Conservation (phyloP, 2,797 vertebrate species). For the Alosa sapidissima region DNA sequence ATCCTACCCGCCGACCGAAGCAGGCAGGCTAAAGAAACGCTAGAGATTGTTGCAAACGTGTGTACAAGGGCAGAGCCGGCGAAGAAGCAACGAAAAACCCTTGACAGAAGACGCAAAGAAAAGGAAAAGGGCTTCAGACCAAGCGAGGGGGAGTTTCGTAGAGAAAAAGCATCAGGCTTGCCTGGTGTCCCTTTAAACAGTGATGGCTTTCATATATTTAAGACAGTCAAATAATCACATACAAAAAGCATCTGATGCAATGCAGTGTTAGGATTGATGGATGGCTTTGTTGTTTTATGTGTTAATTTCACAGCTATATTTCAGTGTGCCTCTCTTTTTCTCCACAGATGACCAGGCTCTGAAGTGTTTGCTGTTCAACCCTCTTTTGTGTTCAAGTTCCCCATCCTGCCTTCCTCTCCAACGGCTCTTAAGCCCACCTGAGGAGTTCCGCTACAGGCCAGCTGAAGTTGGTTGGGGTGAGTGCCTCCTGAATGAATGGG, state of each 20-base stretch:
- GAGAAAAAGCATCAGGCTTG: too few relatives aligned
- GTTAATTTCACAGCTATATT: not conserved
- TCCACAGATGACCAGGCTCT: constrained; percentile 14
- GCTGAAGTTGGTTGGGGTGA: constrained; percentile 1
- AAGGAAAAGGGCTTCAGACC: too few relatives aligned
- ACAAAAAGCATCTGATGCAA: not conserved
- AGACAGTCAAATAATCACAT: not conserved
- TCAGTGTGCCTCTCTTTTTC: not conserved
- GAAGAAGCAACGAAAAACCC: too few relatives aligned
- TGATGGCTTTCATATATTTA: not conserved
- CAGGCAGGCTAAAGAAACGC: too few relatives aligned
- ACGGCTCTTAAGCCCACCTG: constrained; percentile 1
- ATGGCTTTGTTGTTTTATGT: not conserved
- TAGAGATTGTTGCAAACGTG: too few relatives aligned
- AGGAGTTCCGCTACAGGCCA: constrained; percentile 1
- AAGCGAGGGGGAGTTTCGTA: too few relatives aligned
- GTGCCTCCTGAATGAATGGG: not conserved
- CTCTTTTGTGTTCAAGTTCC: not conserved
- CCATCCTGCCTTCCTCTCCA: not conserved
- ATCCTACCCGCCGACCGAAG: too few relatives aligned
- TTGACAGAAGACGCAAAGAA: too few relatives aligned
- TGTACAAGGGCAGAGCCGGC: too few relatives aligned
- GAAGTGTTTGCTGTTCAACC: not conserved
- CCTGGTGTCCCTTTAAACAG: too few relatives aligned
- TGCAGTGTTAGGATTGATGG: not conserved